Percentiles rank a stretch among this genome's conserved stretches.
phyloP scores from a whole-genome alignment of 2,888 invertebrate genomes.

The Abscondita cerata region DNA sequence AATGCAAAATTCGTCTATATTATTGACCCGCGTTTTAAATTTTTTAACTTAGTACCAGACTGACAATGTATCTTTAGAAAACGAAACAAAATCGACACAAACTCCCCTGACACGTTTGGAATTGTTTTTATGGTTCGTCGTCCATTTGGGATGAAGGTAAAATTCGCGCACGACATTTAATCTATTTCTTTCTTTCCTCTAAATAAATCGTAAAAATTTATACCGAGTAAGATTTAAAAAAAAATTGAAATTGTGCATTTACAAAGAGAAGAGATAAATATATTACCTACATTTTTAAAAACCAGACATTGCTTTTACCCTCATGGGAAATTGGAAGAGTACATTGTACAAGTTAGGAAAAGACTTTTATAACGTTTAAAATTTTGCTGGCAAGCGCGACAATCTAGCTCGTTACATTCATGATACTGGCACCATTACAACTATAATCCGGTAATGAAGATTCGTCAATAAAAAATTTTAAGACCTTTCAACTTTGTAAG shows the following conservation, averaged over 20 bases:
- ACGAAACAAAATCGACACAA: constrained; percentile 30
- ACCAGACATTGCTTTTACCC: constrained; percentile 29
- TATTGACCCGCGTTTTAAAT: constrained; percentile 10
- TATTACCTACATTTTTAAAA: constrained; percentile 25
- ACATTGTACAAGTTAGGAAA: neutral
- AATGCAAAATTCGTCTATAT: neutral
- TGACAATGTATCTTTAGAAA: constrained; percentile 30
- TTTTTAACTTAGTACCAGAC: constrained; percentile 18
- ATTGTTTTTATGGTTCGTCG: constrained; percentile 31
- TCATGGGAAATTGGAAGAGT: constrained; percentile 37
- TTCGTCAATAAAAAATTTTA: constrained; percentile 12
- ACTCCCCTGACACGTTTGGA: constrained; percentile 26
- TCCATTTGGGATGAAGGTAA: constrained; percentile 22
- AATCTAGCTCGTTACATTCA: constrained; percentile 14
- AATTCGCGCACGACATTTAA: neutral
- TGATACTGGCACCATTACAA: neutral
- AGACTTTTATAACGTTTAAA: constrained; percentile 31
- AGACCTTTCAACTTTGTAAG: constrained; percentile 3
- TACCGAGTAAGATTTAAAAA: neutral
- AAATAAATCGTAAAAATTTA: constrained; percentile 1
- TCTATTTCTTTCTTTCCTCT: constrained; percentile 3
- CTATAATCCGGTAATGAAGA: constrained; percentile 18
- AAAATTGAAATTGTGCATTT: neutral
- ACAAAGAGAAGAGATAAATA: constrained; percentile 30
- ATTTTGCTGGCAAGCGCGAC: constrained; percentile 18